Base-by-base conservation (phyloP, 1,140 invertebrate genomes). In the Homalodisca vitripennis region DNA sequence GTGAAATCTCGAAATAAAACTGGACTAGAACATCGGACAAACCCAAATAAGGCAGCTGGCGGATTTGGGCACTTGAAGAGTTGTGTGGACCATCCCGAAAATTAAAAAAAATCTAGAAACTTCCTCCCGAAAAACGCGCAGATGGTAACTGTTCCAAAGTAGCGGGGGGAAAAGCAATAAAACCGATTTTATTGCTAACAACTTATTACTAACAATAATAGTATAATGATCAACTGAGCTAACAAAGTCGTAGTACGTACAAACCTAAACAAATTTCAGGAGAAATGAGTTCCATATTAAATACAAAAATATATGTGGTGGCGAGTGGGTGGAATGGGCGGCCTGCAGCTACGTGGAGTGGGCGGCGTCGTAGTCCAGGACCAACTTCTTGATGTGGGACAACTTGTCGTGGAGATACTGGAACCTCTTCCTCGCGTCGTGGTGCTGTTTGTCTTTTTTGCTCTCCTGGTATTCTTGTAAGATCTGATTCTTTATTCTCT, bases 361-460 rank as follows among this genome's bases (percentile, higher is more conserved):
- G 27, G 64, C 69, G 22, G 55, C 31, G 76, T 96, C 93, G 81
- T 91, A 96, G 26, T 94, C 91, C 66, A 84, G 77, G 20, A 97
- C 92, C 76, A 95, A 84, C 73, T 86, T 84, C 81, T 97, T 97
- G 77, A 97, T 95, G 79, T 95, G 91, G 70, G 90, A 90, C 78
- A 97, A 83, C 79, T 97, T 97, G 63, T 89, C 88, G 78, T 97
- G 93, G 73, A 97, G 84, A 80, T 93, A 95, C 70, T 92, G 85
- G 78, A 94, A 93, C 69, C 92, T 85, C 74, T 82, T 81, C 79
- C 90, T 91, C 71, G 88, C 85, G 69, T 87, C 83, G 73, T 88
- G 84, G 76, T 92, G 92, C 60, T 84, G 82, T 2, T 81, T 79
- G 81, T 95, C 88, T 74, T 85, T 85, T 78, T 92, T 93, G 73